Evolutionary conservation across 92 coral and sea anemone species (phyloP), one percentile per base, ranked within the genome.

Genomic region (Plumapathes pennacea): DNA sequence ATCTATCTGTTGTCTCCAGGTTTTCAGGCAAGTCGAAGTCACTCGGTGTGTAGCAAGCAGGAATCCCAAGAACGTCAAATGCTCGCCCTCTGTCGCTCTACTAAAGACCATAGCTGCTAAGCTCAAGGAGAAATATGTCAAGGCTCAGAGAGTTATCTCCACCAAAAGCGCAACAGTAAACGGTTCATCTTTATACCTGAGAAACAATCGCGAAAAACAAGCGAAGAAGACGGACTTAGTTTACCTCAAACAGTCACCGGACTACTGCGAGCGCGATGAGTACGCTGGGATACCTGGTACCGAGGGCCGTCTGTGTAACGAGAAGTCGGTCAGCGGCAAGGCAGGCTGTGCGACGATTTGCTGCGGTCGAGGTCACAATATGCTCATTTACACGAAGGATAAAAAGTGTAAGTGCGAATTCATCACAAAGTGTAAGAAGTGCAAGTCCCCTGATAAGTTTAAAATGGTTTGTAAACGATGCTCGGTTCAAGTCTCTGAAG

Each of bases 321-420:
- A 36, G 11, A 41, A 55, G 43, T 50, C 66, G 46, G 27, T 76
- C 10, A 31, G 32, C 14, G 40, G 50, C 24, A 69, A 31, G 36
- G 67, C 58, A 29, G 73, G 69, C 32, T 76, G 83, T 38, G 28
- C 25, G 18, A 23, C 32, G 22, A 24, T 76, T 62, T 76, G 83
- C 17, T 76, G 83, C 20, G 83, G 83, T 32, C 69, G 60, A 2
- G 83, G 83, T 13, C 59, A 67, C 54, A 50, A 59, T n/a, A n/a
- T n/a, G n/a, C n/a, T n/a, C n/a, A n/a, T n/a, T n/a, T n/a, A n/a
- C n/a, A n/a, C n/a, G n/a, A n/a, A n/a, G n/a, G n/a, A n/a, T n/a
- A n/a, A n/a, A n/a, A n/a, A n/a, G n/a, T n/a, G n/a, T n/a, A n/a
- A n/a, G n/a, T n/a, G n/a, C n/a, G n/a, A n/a, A n/a, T n/a, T n/a